A percentile compares a stretch with the other conserved stretches of the same genome.
Conservation (phyloP, 2,888 invertebrate genomes). For the Platycnemis pennipes region DNA sequence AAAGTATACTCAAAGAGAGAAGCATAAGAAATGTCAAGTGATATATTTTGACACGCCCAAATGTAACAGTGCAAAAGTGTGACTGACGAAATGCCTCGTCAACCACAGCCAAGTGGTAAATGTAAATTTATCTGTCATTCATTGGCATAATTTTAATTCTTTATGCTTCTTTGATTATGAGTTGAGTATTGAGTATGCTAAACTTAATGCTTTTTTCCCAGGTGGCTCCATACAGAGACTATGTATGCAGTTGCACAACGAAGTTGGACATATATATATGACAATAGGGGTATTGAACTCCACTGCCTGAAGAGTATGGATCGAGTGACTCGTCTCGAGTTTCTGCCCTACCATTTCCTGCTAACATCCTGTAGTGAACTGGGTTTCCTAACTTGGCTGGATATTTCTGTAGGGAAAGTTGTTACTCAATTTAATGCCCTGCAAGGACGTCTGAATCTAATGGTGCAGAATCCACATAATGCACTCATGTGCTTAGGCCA, state of each 20-base stretch:
- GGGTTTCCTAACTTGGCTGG: slow-evolving; percentile 95
- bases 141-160: neutral
- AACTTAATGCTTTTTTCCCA: slow-evolving; percentile 76
- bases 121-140: too few species aligned
- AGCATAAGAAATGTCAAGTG: too few species aligned
- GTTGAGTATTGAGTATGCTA: neutral
- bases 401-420: slow-evolving; percentile 95
- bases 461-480: slow-evolving; percentile 97
- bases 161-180: neutral
- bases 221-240: slow-evolving; percentile 96
- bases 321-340: slow-evolving; percentile 91
- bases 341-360: slow-evolving; percentile 98
- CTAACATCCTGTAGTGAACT: slow-evolving; percentile 89
- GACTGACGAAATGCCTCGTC: too few species aligned
- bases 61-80: too few species aligned
- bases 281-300: slow-evolving; percentile 97
- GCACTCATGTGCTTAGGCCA: slow-evolving; percentile 95
- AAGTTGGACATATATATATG: slow-evolving; percentile 97
- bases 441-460: slow-evolving; percentile 88
- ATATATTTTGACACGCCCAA: too few species aligned
- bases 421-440: slow-evolving; percentile 89
- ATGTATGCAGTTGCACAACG: slow-evolving; percentile 99
- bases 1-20: too few species aligned
- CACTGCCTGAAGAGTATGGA: slow-evolving; percentile 95
- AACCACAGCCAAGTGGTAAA: too few species aligned